phyloP scores from a whole-genome alignment of 2,113 vertebrate species.

The Barnardius zonarius region DNA sequence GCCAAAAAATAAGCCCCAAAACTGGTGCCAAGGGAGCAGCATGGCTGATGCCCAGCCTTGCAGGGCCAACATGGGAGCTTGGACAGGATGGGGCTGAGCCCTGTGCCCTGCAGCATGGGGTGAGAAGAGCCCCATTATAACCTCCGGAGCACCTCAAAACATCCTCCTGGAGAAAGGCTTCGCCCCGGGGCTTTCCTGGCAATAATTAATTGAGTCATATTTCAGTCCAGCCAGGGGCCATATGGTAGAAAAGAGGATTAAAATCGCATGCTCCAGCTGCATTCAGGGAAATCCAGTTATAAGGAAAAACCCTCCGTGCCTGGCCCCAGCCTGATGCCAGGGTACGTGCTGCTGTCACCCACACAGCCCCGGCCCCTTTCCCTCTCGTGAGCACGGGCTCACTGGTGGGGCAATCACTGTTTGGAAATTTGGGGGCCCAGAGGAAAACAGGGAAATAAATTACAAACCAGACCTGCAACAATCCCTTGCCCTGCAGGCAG shows the following conservation, averaged over 20 bases:
- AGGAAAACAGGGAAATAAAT: not conserved
- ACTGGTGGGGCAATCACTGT: rapidly evolving
- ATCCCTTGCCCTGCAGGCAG: not conserved
- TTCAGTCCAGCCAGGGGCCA: constrained; percentile 65
- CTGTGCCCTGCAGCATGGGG: rapidly evolving
- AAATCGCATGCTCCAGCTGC: constrained; percentile 48
- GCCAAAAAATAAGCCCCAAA: not conserved
- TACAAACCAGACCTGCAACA: rapidly evolving
- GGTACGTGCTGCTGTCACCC: not conserved
- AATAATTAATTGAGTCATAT: constrained; percentile 68
- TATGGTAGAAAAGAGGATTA: constrained; percentile 68
- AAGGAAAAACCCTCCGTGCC: not conserved
- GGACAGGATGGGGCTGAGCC: not conserved
- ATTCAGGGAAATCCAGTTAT: constrained; percentile 54
- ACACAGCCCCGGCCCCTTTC: not conserved
- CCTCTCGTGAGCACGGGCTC: rapidly evolving
- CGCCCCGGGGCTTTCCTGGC: constrained; percentile 24
- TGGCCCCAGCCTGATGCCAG: not conserved
- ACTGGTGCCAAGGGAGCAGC: not conserved
- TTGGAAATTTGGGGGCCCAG: rapidly evolving
- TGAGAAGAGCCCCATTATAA: not conserved
- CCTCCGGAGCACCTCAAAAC: not conserved
- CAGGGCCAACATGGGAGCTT: rapidly evolving
- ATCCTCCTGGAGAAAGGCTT: not conserved
- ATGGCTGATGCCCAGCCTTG: rapidly evolving